Evolutionary conservation across 2,888 invertebrate species (phyloP), one percentile per base, ranked within the genome.

Genomic region (Lasioglossum vierecki): DNA sequence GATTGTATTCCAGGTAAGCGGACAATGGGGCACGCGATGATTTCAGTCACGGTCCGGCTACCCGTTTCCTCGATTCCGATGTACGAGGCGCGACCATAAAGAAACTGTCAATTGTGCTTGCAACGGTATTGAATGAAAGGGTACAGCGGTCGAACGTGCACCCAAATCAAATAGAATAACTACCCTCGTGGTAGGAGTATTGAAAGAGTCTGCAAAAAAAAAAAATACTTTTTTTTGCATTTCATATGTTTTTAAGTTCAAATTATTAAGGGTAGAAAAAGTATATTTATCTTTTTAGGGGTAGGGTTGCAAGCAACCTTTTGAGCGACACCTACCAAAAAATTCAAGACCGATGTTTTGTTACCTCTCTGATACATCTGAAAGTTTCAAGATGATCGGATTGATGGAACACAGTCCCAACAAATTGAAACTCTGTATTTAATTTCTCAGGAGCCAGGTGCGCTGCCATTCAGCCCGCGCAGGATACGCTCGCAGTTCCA

Each of bases 401-500:
- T 44, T 44, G 44, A 11, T 13, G 44, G 44, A 44, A 44, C 11
- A 44, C 4, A 11, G 44, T 44, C 11, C 11, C 44, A 44, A 44
- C 44, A 44, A 44, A 44, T 49, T 6, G 22, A 6, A 49, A 49
- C 8, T 53, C 53, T n/a, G 53, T n/a, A 18, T 39, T 70, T 4
- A 41, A 70, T 13, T 49, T 13, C 80, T 6, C 96, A 98, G 96
- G 98, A 98, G 95, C 98, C 98, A 0, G 99, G 98, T 75, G 98
- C 99, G 39, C 96, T 97, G 80, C 98, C 99, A 0, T 99, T 99
- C 95, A 98, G 98, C 82, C 99, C 99, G 78, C 97, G 98, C 93
- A 98, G 98, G 92, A 99, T 99, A 91, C 97, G 99, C 82, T 99
- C 99, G 75, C 99, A 99, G 95, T 99, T 99, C 95, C 99, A 99